These are phyloP conservation scores for Helicoverpa zea DNA, from an alignment of 1,140 invertebrate species.

Conservation along the genomic window DNA sequence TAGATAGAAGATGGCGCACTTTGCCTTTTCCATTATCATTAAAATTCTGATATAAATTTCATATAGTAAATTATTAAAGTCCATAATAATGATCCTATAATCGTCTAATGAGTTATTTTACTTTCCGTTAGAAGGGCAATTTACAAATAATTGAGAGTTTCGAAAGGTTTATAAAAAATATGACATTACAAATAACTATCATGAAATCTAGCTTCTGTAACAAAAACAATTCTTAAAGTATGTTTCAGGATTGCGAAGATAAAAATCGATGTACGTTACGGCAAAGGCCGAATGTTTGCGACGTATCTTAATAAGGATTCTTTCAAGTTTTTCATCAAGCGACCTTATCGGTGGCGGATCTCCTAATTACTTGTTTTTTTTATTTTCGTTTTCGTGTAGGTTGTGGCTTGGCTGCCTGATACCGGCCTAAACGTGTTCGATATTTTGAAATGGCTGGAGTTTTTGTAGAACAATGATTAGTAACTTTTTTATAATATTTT, in stretches of 20 bases:
- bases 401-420: conserved; percentile 21
- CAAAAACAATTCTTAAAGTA: background rate
- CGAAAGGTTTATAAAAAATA: background rate
- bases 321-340: conserved; percentile 62
- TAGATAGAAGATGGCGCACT: too few relatives aligned
- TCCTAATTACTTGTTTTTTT: conserved; percentile 59
- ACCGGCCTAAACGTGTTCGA: background rate
- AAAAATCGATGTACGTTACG: conserved; percentile 56
- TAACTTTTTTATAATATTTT: background rate
- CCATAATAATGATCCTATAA: too few relatives aligned
- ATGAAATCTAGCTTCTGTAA: background rate
- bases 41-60: background rate
- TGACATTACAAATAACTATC: too few relatives aligned
- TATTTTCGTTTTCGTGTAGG: conserved; percentile 14
- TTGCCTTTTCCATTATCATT: too few relatives aligned
- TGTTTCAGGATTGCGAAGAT: conserved; percentile 30
- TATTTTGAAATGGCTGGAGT: conserved; percentile 32
- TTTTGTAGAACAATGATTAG: background rate
- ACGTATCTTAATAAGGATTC: conserved; percentile 63
- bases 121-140: too few relatives aligned
- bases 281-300: conserved; percentile 53
- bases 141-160: background rate
- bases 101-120: too few relatives aligned
- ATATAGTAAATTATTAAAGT: background rate
- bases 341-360: conserved; percentile 51